These are phyloP conservation scores for roundworm (Caenorhabditis elegans) DNA, from an alignment of 1,140 invertebrate species.

Conservation along the genomic window WBcel235 BX284604.4:9026001-9026500, in stretches of 20 bases:
- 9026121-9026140: background rate
- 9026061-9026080: background rate
- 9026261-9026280: too few relatives aligned
- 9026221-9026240: background rate
- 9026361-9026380: background rate
- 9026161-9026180: background rate
- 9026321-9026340: background rate
- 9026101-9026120: background rate
- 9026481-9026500: background rate
- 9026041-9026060: background rate
- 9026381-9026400: background rate
- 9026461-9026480: background rate
- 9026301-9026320: background rate
- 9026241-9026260: background rate
- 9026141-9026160: background rate
- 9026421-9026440: background rate
- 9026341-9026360: background rate
- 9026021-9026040: background rate
- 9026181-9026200: background rate
- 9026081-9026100: background rate
- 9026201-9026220: background rate
- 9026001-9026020: background rate
- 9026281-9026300: too few relatives aligned
- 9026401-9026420: background rate
- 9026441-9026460: background rate